Base-by-base conservation (phyloP, 1,140 invertebrate species). In the Eufriesea mexicana region DNA sequence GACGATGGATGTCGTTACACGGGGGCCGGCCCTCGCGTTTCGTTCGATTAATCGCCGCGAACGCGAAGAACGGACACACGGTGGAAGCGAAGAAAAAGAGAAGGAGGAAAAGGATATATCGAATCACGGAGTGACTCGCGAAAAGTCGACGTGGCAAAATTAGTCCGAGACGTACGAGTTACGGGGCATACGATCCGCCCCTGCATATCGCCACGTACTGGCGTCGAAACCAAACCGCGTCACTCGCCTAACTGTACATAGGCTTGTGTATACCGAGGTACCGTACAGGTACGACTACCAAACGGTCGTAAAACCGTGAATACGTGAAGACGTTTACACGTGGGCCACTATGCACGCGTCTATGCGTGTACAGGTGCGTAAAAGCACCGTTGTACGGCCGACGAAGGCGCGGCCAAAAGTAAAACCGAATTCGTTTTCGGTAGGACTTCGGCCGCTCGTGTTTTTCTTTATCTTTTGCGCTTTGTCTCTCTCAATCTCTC, bases 371-470 rank as follows among this genome's bases (percentile, higher is more conserved):
- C 88, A 89, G 87, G 86, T 90, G 88, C 86, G 90, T 90, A 89
- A 91, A 89, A 90, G 90, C 88, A 91, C 91, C 92, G 91, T 92
- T 92, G 90, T 71, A 84, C 85, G 64, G 66, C 57, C 35, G 75
- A 45, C 51, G 66, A 79, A 57, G 76, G 84, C 86, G 84, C 90
- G 72, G 89, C 90, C 92, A 93, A 93, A 93, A 93, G 92, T 93
- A 93, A 93, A 93, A 93, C 92, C 87, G 93, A 93, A 93, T 92
- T 93, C 93, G 90, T 93, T 93, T 93, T 93, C 92, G 91, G 91
- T 91, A 89, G 89, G 88, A 88, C 88, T 87, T 79, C 78, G 55
- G 45, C 70, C 74, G 64, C 72, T 62, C 47, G 66, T 62, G 71
- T 28, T 54, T 66, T 47, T 14, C 45, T 67, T 88, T 85, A 87